These are phyloP conservation scores for Cladopsammia gracilis DNA, from an alignment of 64 coral and sea anemone species.

Conservation along the genomic window DNA sequence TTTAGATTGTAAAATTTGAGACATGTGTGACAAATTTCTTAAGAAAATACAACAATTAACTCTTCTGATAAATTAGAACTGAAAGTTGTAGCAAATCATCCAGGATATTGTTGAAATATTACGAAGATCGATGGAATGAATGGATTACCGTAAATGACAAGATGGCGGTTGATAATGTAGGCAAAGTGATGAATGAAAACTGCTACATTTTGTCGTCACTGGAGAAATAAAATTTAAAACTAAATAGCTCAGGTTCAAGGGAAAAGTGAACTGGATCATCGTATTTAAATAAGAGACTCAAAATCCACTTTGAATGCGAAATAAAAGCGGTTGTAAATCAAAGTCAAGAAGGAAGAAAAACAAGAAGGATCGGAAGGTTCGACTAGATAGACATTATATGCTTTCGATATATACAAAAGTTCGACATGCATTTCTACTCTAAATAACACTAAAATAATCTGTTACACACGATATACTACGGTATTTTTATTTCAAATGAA, in stretches of 20 bases:
- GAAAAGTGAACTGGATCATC: not conserved
- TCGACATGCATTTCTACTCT: not conserved
- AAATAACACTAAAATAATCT: not conserved
- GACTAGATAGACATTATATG: not conserved
- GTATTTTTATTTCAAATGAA: not conserved
- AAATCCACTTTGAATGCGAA: not conserved
- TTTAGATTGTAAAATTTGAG: not conserved
- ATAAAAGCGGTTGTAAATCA: slow-evolving; percentile 13
- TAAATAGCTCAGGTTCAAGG: not conserved
- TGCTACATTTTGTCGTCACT: not conserved
- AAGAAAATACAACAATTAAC: not conserved
- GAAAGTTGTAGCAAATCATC: not conserved
- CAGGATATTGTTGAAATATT: not conserved
- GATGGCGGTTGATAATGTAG: slow-evolving; percentile 33
- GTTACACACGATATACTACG: not conserved
- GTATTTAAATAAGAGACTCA: not conserved
- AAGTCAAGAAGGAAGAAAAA: slow-evolving; percentile 22
- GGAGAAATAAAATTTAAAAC: not conserved
- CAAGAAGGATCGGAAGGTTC: not conserved
- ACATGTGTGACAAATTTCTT: not conserved
- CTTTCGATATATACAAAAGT: not conserved
- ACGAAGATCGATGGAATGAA: not conserved
- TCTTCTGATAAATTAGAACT: not conserved
- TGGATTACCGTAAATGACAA: slow-evolving; percentile 22
- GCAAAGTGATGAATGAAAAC: not conserved